Percentiles rank a stretch among this genome's conserved stretches.
Conservation (phyloP, 2,888 invertebrate genomes). For the Drosophila vallismaia region DNA sequence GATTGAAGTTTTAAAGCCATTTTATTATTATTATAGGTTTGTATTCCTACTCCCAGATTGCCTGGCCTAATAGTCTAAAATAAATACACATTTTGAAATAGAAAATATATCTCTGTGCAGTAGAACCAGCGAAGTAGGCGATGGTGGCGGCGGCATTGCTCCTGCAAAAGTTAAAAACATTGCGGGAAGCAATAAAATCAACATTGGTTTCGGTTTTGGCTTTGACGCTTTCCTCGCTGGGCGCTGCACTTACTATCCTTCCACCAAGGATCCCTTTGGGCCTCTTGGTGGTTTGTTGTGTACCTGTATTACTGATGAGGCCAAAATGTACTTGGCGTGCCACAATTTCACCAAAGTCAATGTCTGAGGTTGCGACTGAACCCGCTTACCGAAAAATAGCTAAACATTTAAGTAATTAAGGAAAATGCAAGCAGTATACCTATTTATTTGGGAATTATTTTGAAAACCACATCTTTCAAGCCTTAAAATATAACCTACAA, state of each 20-base stretch:
- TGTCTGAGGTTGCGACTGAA: conserved; percentile 63
- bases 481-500: not conserved
- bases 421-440: not conserved
- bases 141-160: conserved; percentile 9
- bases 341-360: conserved; percentile 74
- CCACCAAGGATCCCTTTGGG: conserved; percentile 4
- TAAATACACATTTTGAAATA: not conserved
- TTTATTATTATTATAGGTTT: not conserved
- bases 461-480: not conserved
- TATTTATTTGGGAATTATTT: too few relatives aligned
- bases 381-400: conserved; percentile 48
- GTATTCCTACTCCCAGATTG: not conserved
- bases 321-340: conserved; percentile 47
- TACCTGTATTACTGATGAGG: conserved; percentile 64
- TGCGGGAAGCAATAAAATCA: conserved; percentile 79
- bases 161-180: conserved; percentile 74
- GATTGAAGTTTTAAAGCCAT: not conserved
- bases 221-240: conserved; percentile 26
- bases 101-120: conserved; percentile 20
- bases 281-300: conserved; percentile 19
- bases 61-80: not conserved
- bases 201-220: conserved; percentile 59
- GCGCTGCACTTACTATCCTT: conserved; percentile 10
- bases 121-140: too few relatives aligned
- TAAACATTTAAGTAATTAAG: conserved; percentile 7